phyloP scores from a whole-genome alignment of 1,140 invertebrate species.

The Phymorhynchus buccinoides region DNA sequence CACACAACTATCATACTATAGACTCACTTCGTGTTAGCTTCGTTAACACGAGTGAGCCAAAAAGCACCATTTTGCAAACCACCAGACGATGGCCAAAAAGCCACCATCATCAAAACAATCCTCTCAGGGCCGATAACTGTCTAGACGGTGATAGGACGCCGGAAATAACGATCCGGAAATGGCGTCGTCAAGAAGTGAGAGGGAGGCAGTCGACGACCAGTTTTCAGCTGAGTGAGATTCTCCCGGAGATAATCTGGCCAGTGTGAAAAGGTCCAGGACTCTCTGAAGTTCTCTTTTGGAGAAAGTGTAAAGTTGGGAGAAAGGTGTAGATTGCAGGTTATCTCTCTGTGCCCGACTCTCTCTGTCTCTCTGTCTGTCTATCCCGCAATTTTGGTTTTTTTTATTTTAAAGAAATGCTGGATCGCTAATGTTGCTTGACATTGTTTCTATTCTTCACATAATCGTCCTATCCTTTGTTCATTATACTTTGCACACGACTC shows the following conservation, averaged over 20 bases:
- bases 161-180: conserved; percentile 7
- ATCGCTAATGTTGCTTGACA: too few relatives aligned
- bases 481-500: too few relatives aligned
- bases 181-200: not conserved
- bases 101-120: not conserved
- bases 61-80: too few relatives aligned
- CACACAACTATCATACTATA: too few relatives aligned
- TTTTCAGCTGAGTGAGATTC: conserved; percentile 7
- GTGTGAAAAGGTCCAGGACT: not conserved
- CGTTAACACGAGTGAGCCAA: too few relatives aligned
- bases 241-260: not conserved
- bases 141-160: not conserved
- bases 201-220: not conserved
- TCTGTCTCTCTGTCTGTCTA: not conserved
- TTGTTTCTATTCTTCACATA: too few relatives aligned
- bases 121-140: conserved; percentile 10
- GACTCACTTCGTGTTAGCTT: too few relatives aligned
- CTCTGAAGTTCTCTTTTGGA: not conserved
- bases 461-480: too few relatives aligned
- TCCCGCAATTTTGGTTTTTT: not conserved
- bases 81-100: too few relatives aligned
- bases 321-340: too few relatives aligned
- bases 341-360: not conserved
- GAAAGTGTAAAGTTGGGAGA: too few relatives aligned
- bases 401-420: not conserved